Base-by-base conservation (phyloP, 2,888 invertebrate species). In the Zaprionus lineosus region DNA sequence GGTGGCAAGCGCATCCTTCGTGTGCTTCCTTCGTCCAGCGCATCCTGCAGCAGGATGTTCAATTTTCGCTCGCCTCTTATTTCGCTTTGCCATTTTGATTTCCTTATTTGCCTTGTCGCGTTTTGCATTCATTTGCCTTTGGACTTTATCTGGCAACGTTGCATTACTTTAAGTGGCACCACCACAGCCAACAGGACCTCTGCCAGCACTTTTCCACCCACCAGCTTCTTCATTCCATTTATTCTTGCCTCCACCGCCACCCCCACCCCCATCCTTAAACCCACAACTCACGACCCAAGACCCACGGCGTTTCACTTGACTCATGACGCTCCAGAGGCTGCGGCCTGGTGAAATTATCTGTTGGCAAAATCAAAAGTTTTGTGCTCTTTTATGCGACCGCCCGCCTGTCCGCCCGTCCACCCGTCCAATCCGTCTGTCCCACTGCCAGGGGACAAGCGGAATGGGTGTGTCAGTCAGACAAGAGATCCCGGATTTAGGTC, bases 41-140 rank as follows among this genome's bases (percentile, higher is more conserved):
- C 81, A 64, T 78, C 79, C 83, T 73, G 83, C 79, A 33, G 71
- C 83, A 75, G 81, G 81, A 81, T 84, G 82, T 81, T 84, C 78
- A 84, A 84, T 81, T 81, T 81, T 81, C 84, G 75, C 82, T 65
- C 63, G 78, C 71, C 78, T 81, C 75, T 84, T 77, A 68, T 75
- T 84, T 74, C 62, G 77, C 73, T 70, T 61, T 65, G 67, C 75
- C 77, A 77, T 84, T 81, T 81, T 81, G 78, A 78, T 84, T 81
- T 78, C 82, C 82, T 81, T 84, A 78, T 79, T 79, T 83, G 79
- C 74, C 78, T 76, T 74, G 77, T 71, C 77, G 74, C 74, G 60
- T 57, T 67, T 71, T 71, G 67, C 66, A 70, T 60, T 66, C 53
- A 51, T 69, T 73, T 74, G 77, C 60, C 68, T 76, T 57, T 70